Evolutionary conservation across 2,797 vertebrate species (phyloP).

Genomic region (Sphenopsis melanotis): DNA sequence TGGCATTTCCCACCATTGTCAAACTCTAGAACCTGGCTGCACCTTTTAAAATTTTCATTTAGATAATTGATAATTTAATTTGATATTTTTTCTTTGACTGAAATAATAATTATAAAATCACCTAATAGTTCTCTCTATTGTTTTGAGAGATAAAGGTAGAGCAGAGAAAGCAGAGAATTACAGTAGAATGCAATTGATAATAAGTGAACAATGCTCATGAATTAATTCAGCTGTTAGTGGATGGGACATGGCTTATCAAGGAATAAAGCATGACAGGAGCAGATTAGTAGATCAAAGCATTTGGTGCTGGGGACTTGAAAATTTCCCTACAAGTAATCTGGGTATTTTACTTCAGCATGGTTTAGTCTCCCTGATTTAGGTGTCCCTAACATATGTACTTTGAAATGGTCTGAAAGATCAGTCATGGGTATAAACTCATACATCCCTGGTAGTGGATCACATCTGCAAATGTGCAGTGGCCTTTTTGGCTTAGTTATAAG

Average conservation of each 20-base stretch:
- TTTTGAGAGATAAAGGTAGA: not conserved
- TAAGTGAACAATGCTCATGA: not conserved
- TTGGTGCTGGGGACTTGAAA: not conserved
- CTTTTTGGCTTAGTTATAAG: not conserved
- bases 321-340: not conserved
- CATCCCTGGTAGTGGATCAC: not conserved
- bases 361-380: not conserved
- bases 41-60: not conserved
- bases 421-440: accelerated
- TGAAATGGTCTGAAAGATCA: not conserved
- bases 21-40: not conserved
- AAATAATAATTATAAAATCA: not conserved
- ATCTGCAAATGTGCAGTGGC: not conserved
- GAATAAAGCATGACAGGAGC: not conserved
- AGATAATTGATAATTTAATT: not conserved
- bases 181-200: not conserved
- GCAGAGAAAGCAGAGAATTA: not conserved
- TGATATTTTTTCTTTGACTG: not conserved
- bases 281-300: not conserved
- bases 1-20: not conserved
- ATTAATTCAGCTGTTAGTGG: not conserved
- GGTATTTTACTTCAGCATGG: not conserved
- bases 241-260: not conserved
- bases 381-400: not conserved
- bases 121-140: not conserved